Evolutionary conservation across 2,888 invertebrate species (phyloP), one percentile per base, ranked within the genome.

Genomic region (Perdita meconis): DNA sequence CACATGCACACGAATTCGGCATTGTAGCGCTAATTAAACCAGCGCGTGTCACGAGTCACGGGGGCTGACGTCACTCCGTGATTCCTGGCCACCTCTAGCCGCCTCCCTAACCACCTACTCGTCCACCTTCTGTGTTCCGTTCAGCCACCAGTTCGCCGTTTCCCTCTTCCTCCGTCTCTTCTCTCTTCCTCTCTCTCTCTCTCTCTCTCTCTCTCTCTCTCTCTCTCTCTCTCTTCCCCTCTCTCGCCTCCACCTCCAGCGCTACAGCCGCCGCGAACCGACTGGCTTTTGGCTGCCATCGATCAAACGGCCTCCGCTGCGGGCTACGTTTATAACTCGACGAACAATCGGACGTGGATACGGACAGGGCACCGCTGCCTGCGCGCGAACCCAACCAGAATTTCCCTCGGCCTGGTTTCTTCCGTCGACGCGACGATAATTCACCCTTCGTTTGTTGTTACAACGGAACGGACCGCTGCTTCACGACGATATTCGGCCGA

Each of bases 11-110:
- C 81, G 83, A 81, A 89, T 89, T 90, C 86, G 86, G 88, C 86
- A 89, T 91, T 90, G 89, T 89, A 87, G 85, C 85, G 87, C 89
- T 90, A 91, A 91, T 91, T 91, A 91, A 91, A 91, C 88, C 82
- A 86, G 86, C 87, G 87, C 88, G 89, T 90, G 89, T 90, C 89
- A 87, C 89, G 83, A 91, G 88, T 89, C 89, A 87, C 89, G 88
- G 79, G 51, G 73, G 80, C 73, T 88, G 89, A 89, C 88, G 90
- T 90, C 90, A 89, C 87, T 83, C 81, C 78, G 85, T 86, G 87
- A 90, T 89, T 89, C 85, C 88, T 84, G 79, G 83, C 82, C 80
- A 78, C 74, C 79, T 64, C 69, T 61, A 73, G 47, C 47, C 69
- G 38, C 59, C n/a, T n/a, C n/a, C n/a, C 69, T 71, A 34, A 19